Evolutionary conservation across 1,140 invertebrate species (phyloP), one percentile per base, ranked within the genome.

Genomic region (Meloidogyne exigua): DNA sequence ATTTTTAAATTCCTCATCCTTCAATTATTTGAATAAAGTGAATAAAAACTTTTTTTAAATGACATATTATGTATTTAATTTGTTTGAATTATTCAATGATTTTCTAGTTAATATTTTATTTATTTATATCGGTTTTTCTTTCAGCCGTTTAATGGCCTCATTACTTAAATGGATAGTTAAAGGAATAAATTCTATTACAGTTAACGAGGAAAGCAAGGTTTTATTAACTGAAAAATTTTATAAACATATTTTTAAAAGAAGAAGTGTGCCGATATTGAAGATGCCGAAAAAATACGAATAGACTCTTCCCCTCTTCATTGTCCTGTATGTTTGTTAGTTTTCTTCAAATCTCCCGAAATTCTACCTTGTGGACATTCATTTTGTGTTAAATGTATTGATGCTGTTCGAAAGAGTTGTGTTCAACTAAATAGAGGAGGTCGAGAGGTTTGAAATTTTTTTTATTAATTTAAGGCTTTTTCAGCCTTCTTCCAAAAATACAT

Each of bases 241-340:
- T n/a, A n/a, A n/a, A n/a, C n/a, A n/a, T n/a, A 13, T 69, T 32
- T 76, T 28, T 32, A 3, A 32, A 15, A 62, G 18, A 15, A 78
- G 57, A 78, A 76, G 68, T 42, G 64, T 21, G 67, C 65, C 13
- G 63, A 62, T 25, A 80, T 79, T 26, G 77, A 79, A 42, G 78
- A 79, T 65, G 77, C 77, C 13, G 72, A 79, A 64, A 78, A 65
- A 63, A 79, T 79, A 12, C 36, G 57, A 44, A 80, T 79, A 39
- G 78, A 79, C 21, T 79, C 77, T 10, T 80, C 77, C 0, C 77
- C 77, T 15, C 28, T 79, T n/a, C 77, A 79, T 63, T 79, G 77
- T 26, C 77, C 77, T 18, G 65, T 79, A 23, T 79, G 77, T 44
- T 36, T 79, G n/a, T n/a, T 21, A 42, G 68, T 79, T 36, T 79